These are phyloP conservation scores for Drosophila virilis DNA, from an alignment of 1,140 invertebrate species.

Conservation along the genomic window DNA sequence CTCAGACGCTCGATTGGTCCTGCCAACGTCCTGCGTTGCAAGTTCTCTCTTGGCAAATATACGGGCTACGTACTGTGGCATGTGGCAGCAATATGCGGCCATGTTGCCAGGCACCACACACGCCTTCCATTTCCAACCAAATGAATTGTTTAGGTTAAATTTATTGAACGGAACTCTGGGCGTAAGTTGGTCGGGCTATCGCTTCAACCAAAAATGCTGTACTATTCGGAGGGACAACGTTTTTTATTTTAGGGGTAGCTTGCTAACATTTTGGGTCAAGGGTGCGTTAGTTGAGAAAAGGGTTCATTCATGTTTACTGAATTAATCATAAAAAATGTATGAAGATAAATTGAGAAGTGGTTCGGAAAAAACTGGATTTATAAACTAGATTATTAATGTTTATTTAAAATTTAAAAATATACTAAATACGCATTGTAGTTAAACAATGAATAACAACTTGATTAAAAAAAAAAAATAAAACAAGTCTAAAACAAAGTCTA, in stretches of 20 bases:
- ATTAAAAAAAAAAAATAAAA: too few relatives aligned
- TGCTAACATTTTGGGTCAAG: slow-evolving; percentile 14
- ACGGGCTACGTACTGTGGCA: slow-evolving; percentile 23
- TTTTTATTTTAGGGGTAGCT: background rate
- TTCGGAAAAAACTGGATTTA: background rate
- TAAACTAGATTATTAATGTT: background rate
- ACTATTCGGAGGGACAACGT: slow-evolving; percentile 25
- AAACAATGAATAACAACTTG: too few relatives aligned
- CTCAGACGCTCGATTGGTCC: slow-evolving; percentile 22
- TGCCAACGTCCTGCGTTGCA: background rate
- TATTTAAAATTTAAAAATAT: background rate
- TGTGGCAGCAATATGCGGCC: slow-evolving; percentile 31
- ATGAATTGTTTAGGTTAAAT: slow-evolving; percentile 77
- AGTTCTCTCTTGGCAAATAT: slow-evolving; percentile 23
- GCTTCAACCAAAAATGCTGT: slow-evolving; percentile 6
- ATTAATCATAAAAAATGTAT: background rate
- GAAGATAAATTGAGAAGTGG: background rate
- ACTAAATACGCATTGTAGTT: too few relatives aligned
- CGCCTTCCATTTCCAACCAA: slow-evolving; percentile 44
- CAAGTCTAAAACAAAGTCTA: too few relatives aligned
- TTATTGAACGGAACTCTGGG: slow-evolving; percentile 64
- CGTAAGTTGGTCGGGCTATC: slow-evolving; percentile 33
- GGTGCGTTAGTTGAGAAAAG: background rate
- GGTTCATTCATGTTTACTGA: background rate
- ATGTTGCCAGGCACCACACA: slow-evolving; percentile 37